These are phyloP conservation scores for Stenoptilia bipunctidactyla DNA, from an alignment of 2,888 invertebrate genomes.

Conservation along the genomic window DNA sequence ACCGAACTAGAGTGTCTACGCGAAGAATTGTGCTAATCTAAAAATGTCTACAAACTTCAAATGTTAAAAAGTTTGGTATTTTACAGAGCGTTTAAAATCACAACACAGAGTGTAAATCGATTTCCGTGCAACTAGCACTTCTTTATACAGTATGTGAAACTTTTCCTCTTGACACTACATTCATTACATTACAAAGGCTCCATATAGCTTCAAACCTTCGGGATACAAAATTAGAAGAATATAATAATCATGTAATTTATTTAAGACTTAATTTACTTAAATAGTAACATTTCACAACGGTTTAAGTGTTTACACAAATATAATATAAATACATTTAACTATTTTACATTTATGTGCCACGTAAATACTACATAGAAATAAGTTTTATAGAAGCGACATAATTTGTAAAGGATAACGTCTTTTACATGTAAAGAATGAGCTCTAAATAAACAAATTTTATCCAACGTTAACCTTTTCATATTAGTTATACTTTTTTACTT, in stretches of 20 bases:
- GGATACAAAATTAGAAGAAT: slow-evolving; percentile 71
- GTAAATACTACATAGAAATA: too few species aligned
- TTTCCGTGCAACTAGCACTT: slow-evolving; percentile 64
- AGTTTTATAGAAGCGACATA: too few species aligned
- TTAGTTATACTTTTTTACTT: too few species aligned
- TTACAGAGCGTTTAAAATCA: slow-evolving; percentile 72
- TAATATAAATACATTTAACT: slow-evolving; percentile 59
- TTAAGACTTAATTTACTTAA: slow-evolving; percentile 66
- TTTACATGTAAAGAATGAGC: too few species aligned
- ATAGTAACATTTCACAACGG: slow-evolving; percentile 38
- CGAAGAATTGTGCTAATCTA: slow-evolving; percentile 71
- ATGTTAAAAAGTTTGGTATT: slow-evolving; percentile 60
- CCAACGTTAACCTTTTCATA: too few species aligned
- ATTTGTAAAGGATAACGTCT: too few species aligned
- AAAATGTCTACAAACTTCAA: slow-evolving; percentile 59
- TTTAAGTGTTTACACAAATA: slow-evolving; percentile 52
- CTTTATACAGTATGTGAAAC: not conserved
- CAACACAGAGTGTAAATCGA: slow-evolving; percentile 73
- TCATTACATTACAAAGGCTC: too few species aligned
- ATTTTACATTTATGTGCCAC: not conserved
- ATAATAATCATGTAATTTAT: slow-evolving; percentile 47
- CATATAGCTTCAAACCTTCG: slow-evolving; percentile 31
- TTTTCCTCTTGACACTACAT: too few species aligned
- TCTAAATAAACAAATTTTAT: too few species aligned
- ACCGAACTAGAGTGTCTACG: slow-evolving; percentile 61